A percentile compares a stretch with the other conserved stretches of the same genome.
These are phyloP conservation scores for Lymantria dispar DNA, from an alignment of 2,888 invertebrate species.

Conservation along the genomic window DNA sequence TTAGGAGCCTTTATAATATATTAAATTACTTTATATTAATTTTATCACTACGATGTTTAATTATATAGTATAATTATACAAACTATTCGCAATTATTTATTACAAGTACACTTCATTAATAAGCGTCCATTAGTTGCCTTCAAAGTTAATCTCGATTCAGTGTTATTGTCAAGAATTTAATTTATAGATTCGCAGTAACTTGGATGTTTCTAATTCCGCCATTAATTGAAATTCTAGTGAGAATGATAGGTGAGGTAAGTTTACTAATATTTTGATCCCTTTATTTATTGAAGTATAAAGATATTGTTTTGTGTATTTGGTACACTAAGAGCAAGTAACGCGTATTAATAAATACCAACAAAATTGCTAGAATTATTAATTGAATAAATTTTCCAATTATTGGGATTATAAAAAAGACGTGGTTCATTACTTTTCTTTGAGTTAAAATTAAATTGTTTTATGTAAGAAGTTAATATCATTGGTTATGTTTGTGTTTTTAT, in stretches of 20 bases:
- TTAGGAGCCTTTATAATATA: too few relatives aligned
- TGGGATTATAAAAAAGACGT: too few relatives aligned
- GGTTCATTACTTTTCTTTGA: too few relatives aligned
- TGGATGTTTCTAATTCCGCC: conserved; percentile 59
- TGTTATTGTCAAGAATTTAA: conserved; percentile 40
- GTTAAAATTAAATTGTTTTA: too few relatives aligned
- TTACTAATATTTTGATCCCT: conserved; percentile 44
- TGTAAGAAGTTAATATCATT: too few relatives aligned
- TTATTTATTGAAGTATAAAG: conserved; percentile 27
- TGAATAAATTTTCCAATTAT: too few relatives aligned
- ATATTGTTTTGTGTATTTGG: background rate
- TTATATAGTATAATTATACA: background rate
- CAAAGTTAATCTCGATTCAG: conserved; percentile 40
- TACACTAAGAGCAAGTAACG: background rate
- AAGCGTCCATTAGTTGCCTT: conserved; percentile 27
- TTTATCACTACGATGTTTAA: too few relatives aligned
- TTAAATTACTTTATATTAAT: too few relatives aligned
- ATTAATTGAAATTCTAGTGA: conserved; percentile 56
- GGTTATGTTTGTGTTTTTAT: too few relatives aligned
- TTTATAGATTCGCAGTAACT: conserved; percentile 60
- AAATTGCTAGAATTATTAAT: too few relatives aligned
- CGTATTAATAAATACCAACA: too few relatives aligned
- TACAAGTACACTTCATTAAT: background rate
- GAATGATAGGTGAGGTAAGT: conserved; percentile 39
- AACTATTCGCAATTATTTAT: background rate